phyloP scores from a whole-genome alignment of 2,113 vertebrate genomes.

The Seriola rivoliana region DNA sequence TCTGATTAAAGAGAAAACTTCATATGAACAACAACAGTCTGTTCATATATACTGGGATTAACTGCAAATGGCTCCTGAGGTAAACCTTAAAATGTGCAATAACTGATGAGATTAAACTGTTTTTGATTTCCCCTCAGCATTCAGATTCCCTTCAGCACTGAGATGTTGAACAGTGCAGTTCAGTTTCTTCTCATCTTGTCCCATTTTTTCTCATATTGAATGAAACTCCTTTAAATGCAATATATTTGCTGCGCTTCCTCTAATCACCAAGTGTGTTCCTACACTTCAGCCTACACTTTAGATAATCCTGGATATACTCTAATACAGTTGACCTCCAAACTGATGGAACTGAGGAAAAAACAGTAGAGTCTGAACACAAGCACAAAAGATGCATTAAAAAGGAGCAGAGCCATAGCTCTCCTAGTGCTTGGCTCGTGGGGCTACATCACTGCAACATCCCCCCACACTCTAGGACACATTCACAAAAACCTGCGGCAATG shows the following conservation, averaged over 20 bases:
- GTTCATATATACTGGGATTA: neutral
- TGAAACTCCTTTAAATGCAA: conserved; percentile 21
- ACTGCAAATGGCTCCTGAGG: neutral
- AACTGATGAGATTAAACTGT: neutral
- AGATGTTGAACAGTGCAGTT: neutral
- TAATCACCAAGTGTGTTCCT: conserved; percentile 14
- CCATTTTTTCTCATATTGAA: conserved; percentile 9
- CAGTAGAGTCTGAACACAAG: conserved; percentile 37
- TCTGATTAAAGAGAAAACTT: neutral
- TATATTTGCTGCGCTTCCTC: neutral
- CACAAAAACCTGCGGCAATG: conserved; percentile 61
- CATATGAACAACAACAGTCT: neutral
- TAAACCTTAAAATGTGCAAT: neutral
- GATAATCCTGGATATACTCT: conserved; percentile 46
- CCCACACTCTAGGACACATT: conserved; percentile 58
- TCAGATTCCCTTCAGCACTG: conserved; percentile 5
- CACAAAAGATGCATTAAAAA: conserved; percentile 63
- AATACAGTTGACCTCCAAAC: conserved; percentile 53
- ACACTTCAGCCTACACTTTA: conserved; percentile 31
- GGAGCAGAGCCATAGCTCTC: conserved; percentile 47
- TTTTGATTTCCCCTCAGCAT: conserved; percentile 1
- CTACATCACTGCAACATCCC: conserved; percentile 49
- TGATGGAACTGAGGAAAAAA: conserved; percentile 38
- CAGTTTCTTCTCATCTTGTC: neutral
- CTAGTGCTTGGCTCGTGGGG: conserved; percentile 59